phyloP scores from a whole-genome alignment of 2,797 vertebrate species.

The Chelonia mydas region DNA sequence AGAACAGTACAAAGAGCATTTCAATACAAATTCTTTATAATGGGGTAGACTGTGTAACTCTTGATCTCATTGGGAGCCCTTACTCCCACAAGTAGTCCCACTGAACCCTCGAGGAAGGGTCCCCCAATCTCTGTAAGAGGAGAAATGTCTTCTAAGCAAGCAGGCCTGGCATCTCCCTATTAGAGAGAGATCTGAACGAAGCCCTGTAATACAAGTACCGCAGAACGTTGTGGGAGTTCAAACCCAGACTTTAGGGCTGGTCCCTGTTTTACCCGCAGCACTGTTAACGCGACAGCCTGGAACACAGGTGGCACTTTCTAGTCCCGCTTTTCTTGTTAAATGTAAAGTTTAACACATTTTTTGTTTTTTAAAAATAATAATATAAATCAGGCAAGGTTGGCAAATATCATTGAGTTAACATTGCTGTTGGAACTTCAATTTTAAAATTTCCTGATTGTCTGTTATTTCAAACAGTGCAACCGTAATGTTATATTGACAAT shows the following conservation, averaged over 20 bases:
- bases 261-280: neutral
- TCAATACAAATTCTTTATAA: conserved; percentile 17
- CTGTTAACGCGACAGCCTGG: neutral
- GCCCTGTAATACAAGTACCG: neutral
- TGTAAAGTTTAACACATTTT: neutral
- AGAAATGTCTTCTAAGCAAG: neutral
- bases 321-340: neutral
- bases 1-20: neutral
- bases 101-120: neutral
- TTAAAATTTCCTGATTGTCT: neutral
- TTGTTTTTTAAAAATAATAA: neutral
- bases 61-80: neutral
- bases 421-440: neutral
- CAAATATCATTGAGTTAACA: neutral
- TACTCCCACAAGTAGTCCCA: neutral
- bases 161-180: neutral
- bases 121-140: neutral
- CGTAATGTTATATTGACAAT: neutral
- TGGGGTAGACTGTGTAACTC: conserved; percentile 6
- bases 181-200: neutral
- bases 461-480: neutral
- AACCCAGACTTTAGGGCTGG: neutral
- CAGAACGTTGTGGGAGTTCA: neutral
- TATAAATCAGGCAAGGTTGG: neutral
- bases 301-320: neutral